phyloP scores from a whole-genome alignment of 2,888 invertebrate species.

The Pachycephus smyrnensis region DNA sequence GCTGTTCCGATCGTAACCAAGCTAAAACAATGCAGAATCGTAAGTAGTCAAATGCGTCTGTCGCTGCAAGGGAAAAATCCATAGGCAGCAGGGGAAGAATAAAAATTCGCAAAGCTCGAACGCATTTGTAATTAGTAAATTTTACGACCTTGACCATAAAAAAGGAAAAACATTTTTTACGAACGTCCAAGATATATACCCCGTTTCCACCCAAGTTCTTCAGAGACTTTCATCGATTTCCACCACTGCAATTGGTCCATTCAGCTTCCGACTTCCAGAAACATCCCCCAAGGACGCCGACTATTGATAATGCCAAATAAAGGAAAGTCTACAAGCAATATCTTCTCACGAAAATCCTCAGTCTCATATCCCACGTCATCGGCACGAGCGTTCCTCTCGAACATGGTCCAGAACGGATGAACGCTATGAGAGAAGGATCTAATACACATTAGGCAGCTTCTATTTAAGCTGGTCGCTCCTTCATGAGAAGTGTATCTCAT shows the following conservation, averaged over 20 bases:
- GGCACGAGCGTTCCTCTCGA: background rate
- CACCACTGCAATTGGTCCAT: background rate
- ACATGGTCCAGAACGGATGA: background rate
- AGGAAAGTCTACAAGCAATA: background rate
- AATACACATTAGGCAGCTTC: background rate
- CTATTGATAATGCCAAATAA: background rate
- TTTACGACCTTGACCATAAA: conserved; percentile 31
- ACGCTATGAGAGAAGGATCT: background rate
- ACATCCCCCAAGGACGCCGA: background rate
- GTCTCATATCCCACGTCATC: background rate
- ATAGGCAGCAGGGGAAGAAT: conserved; percentile 6
- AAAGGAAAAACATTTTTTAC: conserved; percentile 24
- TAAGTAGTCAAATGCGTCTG: background rate
- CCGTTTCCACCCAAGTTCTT: background rate
- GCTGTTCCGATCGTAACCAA: background rate
- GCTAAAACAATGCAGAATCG: background rate
- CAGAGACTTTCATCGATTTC: too few species aligned
- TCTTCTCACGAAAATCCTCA: background rate
- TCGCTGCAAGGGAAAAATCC: too few species aligned
- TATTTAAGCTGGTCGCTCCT: background rate
- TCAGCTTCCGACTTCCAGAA: background rate
- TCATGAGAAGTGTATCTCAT: background rate
- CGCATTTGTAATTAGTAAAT: conserved; percentile 27
- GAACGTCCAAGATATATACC: conserved; percentile 10
- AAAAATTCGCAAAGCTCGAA: conserved; percentile 12